These are phyloP conservation scores for Elgaria multicarinata DNA, from an alignment of 2,113 vertebrate species.

Conservation along the genomic window DNA sequence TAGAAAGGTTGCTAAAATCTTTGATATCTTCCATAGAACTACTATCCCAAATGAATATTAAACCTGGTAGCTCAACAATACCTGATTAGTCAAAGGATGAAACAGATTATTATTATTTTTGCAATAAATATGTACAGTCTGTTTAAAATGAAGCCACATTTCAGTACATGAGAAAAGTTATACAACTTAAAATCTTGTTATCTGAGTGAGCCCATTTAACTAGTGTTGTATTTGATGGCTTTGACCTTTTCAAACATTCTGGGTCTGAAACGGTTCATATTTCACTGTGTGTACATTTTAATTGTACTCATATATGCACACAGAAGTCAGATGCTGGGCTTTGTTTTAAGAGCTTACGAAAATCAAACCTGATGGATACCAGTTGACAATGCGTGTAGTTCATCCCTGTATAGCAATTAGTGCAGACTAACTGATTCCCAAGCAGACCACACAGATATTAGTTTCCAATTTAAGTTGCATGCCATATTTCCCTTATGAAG, in stretches of 20 bases:
- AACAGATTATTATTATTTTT: not conserved
- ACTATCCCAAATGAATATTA: not conserved
- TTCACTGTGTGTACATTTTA: slow-evolving; percentile 6
- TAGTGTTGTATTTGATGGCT: not conserved
- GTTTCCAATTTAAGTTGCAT: not conserved
- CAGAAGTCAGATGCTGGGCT: not conserved
- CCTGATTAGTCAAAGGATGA: not conserved
- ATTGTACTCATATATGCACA: not conserved
- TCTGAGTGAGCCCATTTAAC: not conserved
- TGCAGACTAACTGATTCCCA: slow-evolving; percentile 1
- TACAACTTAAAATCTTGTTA: not conserved
- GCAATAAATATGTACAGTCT: not conserved
- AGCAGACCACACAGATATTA: slow-evolving; percentile 15
- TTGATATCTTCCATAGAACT: accelerated
- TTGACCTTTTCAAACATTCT: slow-evolving; percentile 7
- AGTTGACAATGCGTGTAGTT: slow-evolving; percentile 10
- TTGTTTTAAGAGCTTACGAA: slow-evolving; percentile 18
- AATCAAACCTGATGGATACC: slow-evolving; percentile 35
- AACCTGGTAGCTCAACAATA: not conserved
- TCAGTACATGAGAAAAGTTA: not conserved
- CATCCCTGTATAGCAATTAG: slow-evolving; percentile 20
- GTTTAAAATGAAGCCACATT: not conserved
- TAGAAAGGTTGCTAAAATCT: not conserved
- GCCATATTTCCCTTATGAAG: not conserved
- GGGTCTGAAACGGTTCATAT: not conserved